Percentiles rank a stretch among this genome's conserved stretches.
phyloP scores from a whole-genome alignment of 2,113 vertebrate species.

The Reinhardtius hippoglossoides region DNA sequence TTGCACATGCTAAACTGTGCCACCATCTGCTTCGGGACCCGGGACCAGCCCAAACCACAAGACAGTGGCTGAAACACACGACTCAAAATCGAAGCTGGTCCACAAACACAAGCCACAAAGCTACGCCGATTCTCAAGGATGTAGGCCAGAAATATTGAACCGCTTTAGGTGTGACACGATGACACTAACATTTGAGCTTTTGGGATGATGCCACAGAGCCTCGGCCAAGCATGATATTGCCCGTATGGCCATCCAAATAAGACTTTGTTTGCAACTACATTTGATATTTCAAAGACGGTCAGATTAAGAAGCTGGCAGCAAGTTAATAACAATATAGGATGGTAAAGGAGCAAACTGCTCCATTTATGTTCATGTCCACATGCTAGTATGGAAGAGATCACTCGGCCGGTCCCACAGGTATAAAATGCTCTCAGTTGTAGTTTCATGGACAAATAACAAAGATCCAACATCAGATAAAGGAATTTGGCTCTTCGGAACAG shows the following conservation, averaged over 20 bases:
- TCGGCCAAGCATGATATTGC: constrained; percentile 55
- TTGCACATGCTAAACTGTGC: constrained; percentile 71
- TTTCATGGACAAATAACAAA: constrained; percentile 85
- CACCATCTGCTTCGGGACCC: constrained; percentile 76
- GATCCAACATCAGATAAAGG: constrained; percentile 80
- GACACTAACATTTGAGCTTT: constrained; percentile 57
- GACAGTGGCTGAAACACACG: constrained; percentile 63
- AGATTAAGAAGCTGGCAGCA: constrained; percentile 54
- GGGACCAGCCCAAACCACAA: constrained; percentile 62
- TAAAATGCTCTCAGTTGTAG: constrained; percentile 83
- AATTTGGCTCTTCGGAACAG: constrained; percentile 79
- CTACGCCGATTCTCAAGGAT: constrained; percentile 40
- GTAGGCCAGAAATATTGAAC: constrained; percentile 52
- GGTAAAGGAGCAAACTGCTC: constrained; percentile 61
- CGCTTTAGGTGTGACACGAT: constrained; percentile 63
- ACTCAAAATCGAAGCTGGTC: constrained; percentile 63
- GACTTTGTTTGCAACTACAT: constrained; percentile 51
- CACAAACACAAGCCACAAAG: constrained; percentile 59
- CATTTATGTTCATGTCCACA: constrained; percentile 76
- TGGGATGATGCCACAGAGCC: constrained; percentile 45
- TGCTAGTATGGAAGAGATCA: constrained; percentile 72
- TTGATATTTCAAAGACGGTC: constrained; percentile 69
- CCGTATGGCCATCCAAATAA: constrained; percentile 48
- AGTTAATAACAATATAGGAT: constrained; percentile 71
- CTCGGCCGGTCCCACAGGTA: constrained; percentile 75